These are phyloP conservation scores for Aix galericulata DNA, from an alignment of 2,113 vertebrate genomes.

Conservation along the genomic window DNA sequence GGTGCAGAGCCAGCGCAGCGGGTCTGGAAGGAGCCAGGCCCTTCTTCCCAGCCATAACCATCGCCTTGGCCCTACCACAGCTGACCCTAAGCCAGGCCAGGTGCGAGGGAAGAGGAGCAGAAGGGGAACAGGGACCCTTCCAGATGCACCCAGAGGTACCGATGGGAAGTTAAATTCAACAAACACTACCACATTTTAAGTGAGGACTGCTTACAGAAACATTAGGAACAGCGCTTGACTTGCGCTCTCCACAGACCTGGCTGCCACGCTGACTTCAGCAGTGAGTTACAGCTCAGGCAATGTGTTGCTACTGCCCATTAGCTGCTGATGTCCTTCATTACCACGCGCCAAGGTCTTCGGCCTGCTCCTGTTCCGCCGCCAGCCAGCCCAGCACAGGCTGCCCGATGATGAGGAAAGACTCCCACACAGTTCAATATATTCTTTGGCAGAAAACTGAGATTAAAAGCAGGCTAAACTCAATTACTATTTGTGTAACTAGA, in stretches of 20 bases:
- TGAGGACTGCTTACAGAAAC: not conserved
- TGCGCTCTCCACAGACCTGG: not conserved
- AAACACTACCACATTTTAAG: not conserved
- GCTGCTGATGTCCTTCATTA: fast-evolving
- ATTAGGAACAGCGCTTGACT: not conserved
- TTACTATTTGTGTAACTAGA: slow-evolving; percentile 14
- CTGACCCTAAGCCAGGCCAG: not conserved
- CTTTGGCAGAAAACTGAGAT: not conserved
- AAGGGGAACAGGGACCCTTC: not conserved
- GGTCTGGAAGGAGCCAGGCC: not conserved
- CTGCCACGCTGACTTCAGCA: not conserved
- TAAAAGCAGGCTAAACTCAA: not conserved
- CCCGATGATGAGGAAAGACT: not conserved
- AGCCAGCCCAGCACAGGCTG: not conserved
- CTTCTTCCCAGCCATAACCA: fast-evolving
- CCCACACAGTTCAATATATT: not conserved
- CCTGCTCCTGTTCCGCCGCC: not conserved
- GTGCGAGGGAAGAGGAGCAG: not conserved
- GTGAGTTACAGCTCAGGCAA: fast-evolving
- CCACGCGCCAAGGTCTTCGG: fast-evolving
- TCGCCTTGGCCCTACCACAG: not conserved
- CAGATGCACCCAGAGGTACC: not conserved
- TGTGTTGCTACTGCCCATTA: not conserved
- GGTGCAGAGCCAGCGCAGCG: not conserved
- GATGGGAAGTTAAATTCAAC: not conserved